Base-by-base conservation (phyloP, 2,888 invertebrate genomes). In the Pterostichus madidus region DNA sequence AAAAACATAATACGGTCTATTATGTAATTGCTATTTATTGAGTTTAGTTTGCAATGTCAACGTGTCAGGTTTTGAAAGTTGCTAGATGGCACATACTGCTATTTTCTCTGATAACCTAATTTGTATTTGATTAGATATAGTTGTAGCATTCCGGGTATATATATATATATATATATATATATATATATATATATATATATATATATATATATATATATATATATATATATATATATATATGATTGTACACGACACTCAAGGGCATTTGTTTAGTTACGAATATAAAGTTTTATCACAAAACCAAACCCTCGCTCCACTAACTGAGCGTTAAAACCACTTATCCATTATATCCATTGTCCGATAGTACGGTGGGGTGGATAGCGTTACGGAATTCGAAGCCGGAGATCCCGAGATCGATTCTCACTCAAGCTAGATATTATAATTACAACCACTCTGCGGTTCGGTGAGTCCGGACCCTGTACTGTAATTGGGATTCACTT, bases 71-170 rank as follows among this genome's bases (percentile, higher is more conserved):
- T 81, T 81, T 73, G 73, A 81, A 81, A 73, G 80, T 81, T 73
- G 80, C 44, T 56, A 13, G 78, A 2, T 39, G 39, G 39, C 1
- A 39, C 39, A 39, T 39, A 39, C 39, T 39, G 39, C 24, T 71
- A 80, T 73, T 81, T 73, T 81, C 56, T 35, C 80, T 56, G 59
- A 73, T 81, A 81, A 56, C 80, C 68, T 80, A 71, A 52, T 53
- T 59, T 56, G 32, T 73, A 71, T 46, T 11, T 53, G 11, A 71
- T 35, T 32, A 15, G 6, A 61, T 68, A 71, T 81, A 81, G 80
- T 56, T 24, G 71, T 53, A 56, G 13, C 31, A 56, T 73, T 13
- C n/a, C 17, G 59, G 56, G 0, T 5, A 39, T 39, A 78, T 78
- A 44, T 35, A 35, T 15, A 5, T n/a, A n/a, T n/a, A n/a, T n/a